These are phyloP conservation scores for Leguminivora glycinivorella DNA, from an alignment of 1,140 invertebrate genomes.

Conservation along the genomic window DNA sequence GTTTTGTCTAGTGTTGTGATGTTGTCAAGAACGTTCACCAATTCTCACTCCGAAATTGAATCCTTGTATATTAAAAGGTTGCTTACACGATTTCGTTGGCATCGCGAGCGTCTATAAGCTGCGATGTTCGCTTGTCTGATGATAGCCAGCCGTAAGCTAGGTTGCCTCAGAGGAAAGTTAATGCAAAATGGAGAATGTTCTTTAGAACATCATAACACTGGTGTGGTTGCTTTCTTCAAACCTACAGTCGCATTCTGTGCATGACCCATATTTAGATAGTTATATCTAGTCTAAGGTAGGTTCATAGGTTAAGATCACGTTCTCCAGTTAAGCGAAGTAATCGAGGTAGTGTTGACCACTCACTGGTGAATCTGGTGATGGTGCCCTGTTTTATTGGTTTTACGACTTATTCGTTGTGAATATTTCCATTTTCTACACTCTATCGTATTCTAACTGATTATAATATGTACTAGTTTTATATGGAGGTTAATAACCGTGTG, in stretches of 20 bases:
- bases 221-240: not conserved
- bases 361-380: not conserved
- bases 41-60: not conserved
- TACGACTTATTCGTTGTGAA: constrained; percentile 47
- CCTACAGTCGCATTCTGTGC: constrained; percentile 6
- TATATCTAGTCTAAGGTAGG: constrained; percentile 29
- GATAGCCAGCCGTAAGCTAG: no score
- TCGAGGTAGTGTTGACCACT: constrained; percentile 18
- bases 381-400: constrained; percentile 68
- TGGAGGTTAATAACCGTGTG: constrained; percentile 37
- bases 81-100: no score
- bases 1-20: constrained; percentile 6
- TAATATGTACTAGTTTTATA: constrained; percentile 45
- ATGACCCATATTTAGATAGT: constrained; percentile 23
- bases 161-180: not conserved
- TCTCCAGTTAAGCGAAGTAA: constrained; percentile 17
- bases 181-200: not conserved
- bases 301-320: constrained; percentile 28
- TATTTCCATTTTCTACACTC: constrained; percentile 75
- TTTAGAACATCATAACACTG: not conserved
- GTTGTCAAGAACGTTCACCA: not conserved
- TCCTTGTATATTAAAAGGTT: no score
- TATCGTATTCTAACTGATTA: constrained; percentile 61
- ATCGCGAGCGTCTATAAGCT: no score
- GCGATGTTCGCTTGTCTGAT: no score